A percentile compares a stretch with the other conserved stretches of the same genome.
Conservation (phyloP, 2,888 invertebrate genomes). For the Pterostichus niger region DNA sequence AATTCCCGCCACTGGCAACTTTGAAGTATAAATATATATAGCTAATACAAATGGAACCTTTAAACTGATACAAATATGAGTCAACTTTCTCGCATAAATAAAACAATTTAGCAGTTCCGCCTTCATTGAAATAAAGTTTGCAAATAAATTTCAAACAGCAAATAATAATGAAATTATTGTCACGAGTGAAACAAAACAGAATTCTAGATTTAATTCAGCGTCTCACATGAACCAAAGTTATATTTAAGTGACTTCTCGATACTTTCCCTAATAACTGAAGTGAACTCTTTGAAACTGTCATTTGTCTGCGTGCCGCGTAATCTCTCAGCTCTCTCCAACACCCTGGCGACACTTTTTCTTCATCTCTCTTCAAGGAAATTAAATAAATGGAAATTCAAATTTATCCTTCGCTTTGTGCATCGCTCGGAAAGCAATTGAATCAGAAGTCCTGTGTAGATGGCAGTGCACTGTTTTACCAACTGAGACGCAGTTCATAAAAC, state of each 20-base stretch:
- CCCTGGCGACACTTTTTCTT: background rate
- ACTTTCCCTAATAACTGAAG: conserved; percentile 44
- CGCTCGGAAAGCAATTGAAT: conserved; percentile 18
- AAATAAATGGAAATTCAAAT: conserved; percentile 48
- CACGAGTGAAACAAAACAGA: background rate
- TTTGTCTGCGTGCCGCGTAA: background rate
- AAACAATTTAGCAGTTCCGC: background rate
- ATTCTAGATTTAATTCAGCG: background rate
- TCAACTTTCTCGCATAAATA: background rate
- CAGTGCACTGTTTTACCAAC: no score
- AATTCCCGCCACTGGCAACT: no score
- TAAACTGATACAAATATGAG: background rate
- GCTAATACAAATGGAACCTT: background rate
- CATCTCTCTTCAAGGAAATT: conserved; percentile 42
- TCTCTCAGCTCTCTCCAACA: background rate
- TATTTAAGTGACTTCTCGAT: conserved; percentile 32
- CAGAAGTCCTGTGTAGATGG: conserved; percentile 34
- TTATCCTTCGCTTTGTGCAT: conserved; percentile 3
- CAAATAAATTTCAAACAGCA: conserved; percentile 21
- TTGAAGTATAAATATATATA: background rate
- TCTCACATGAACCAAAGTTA: conserved; percentile 10
- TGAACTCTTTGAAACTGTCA: conserved; percentile 28
- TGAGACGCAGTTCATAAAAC: no score
- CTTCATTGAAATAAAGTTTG: background rate
- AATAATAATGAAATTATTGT: conserved; percentile 34